Evolutionary conservation across 2,888 invertebrate species (phyloP).

Genomic region (Drosophila colorata): DNA sequence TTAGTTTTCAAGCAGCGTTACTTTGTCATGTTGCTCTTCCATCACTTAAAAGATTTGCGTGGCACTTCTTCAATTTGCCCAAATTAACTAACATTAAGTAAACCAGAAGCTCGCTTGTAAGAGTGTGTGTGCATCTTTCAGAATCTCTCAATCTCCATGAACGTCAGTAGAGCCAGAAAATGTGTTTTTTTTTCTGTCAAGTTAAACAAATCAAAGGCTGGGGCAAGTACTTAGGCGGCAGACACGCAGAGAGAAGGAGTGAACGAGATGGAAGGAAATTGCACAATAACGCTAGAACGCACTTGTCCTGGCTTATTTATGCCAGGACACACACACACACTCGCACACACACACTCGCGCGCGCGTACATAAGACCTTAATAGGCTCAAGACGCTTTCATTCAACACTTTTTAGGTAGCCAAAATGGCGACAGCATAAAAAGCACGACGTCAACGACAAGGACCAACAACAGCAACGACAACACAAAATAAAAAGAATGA

Average conservation of each 20-base stretch:
- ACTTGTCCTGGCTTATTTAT: constrained; percentile 60
- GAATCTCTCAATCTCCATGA: constrained; percentile 39
- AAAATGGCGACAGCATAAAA: constrained; percentile 76
- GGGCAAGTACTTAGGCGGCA: constrained; percentile 14
- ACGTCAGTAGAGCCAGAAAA: constrained; percentile 23
- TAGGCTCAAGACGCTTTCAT: constrained; percentile 78
- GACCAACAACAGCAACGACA: constrained; percentile 12
- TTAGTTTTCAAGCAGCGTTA: background rate
- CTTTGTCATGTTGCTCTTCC: constrained; percentile 6
- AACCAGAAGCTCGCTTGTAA: constrained; percentile 13
- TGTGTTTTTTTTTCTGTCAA: constrained; percentile 38
- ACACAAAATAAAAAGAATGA: constrained; percentile 12
- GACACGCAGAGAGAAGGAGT: background rate
- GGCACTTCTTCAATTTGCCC: constrained; percentile 30
- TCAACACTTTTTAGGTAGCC: constrained; percentile 76
- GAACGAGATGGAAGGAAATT: constrained; percentile 44
- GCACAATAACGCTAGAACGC: constrained; percentile 66
- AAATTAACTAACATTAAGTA: constrained; percentile 49
- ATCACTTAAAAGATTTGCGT: constrained; percentile 56
- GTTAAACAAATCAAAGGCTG: constrained; percentile 42
- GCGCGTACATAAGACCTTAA: constrained; percentile 51
- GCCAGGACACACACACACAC: constrained; percentile 15
- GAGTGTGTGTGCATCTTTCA: constrained; percentile 19
- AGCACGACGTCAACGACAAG: constrained; percentile 35
- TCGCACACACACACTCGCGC: constrained; percentile 21